Percentiles rank a stretch among this genome's conserved stretches.
Evolutionary conservation across 2,888 invertebrate genomes (phyloP).

Genomic region (Polyommatus iphigenia): DNA sequence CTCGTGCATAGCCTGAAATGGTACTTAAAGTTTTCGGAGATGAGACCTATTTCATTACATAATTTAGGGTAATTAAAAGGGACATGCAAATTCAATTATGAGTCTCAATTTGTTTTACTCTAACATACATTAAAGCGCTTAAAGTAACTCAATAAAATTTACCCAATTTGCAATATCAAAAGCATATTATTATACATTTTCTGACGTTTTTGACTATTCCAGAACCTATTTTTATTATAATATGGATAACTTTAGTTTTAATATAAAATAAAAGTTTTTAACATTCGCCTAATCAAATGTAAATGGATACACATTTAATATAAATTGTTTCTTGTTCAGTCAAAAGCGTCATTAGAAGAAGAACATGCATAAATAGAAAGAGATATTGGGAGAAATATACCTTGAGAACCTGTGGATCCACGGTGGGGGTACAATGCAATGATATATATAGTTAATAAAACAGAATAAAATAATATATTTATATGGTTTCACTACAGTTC

Average conservation of each 20-base stretch:
- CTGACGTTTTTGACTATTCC: conserved; percentile 3
- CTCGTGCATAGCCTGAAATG: conserved; percentile 13
- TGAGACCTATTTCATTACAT: background rate
- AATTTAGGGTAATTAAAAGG: conserved; percentile 1
- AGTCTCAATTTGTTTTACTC: background rate
- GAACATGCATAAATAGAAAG: conserved; percentile 73
- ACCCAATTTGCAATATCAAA: conserved; percentile 46
- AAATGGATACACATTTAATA: background rate
- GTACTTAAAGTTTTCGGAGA: background rate
- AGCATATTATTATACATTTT: conserved; percentile 39
- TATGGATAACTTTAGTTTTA: background rate
- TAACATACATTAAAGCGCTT: conserved; percentile 27
- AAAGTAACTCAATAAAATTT: conserved; percentile 33
- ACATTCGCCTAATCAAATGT: too few species aligned
- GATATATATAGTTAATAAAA: conserved; percentile 73
- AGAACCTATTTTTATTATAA: background rate
- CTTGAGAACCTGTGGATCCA: conserved; percentile 82
- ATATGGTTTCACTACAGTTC: conserved; percentile 60
- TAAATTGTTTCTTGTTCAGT: background rate
- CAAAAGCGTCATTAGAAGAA: conserved; percentile 44
- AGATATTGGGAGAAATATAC: conserved; percentile 78
- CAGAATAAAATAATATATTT: conserved; percentile 62
- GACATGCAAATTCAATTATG: background rate
- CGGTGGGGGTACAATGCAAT: conserved; percentile 78
- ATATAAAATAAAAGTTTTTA: background rate